A percentile compares a stretch with the other conserved stretches of the same genome.
Conservation (phyloP, 2,888 invertebrate genomes). For the Marasmarcha lunaedactyla region DNA sequence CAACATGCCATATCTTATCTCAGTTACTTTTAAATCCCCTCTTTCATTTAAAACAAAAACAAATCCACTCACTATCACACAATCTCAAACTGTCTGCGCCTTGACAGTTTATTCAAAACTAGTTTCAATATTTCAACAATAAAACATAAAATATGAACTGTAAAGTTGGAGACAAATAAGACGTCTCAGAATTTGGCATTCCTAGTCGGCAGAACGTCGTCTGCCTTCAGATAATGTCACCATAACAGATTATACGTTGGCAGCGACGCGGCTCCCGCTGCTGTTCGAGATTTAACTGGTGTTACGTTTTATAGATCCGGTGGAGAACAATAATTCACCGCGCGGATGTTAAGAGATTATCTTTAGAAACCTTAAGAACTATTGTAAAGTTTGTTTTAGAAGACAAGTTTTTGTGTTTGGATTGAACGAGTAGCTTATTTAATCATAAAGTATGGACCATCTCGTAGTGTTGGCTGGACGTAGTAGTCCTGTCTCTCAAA, state of each 20-base stretch:
- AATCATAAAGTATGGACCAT: no score
- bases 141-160: background rate
- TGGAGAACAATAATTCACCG: background rate
- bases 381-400: background rate
- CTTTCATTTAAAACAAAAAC: no score
- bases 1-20: no score
- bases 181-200: slow-evolving; percentile 47
- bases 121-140: background rate
- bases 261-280: slow-evolving; percentile 19
- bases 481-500: no score
- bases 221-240: slow-evolving; percentile 53
- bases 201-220: slow-evolving; percentile 46
- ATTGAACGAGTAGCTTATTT: no score
- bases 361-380: background rate
- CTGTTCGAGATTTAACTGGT: background rate
- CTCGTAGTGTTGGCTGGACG: no score
- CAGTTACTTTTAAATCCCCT: no score
- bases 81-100: no score
- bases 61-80: no score
- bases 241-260: slow-evolving; percentile 68
- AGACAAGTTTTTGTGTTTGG: no score
- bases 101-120: no score
- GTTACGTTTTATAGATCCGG: slow-evolving; percentile 1
- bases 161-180: slow-evolving; percentile 16
- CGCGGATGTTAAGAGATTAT: background rate